Evolutionary conservation across 1,140 invertebrate genomes (phyloP).

Genomic region (Trinorchestia longiramus): DNA sequence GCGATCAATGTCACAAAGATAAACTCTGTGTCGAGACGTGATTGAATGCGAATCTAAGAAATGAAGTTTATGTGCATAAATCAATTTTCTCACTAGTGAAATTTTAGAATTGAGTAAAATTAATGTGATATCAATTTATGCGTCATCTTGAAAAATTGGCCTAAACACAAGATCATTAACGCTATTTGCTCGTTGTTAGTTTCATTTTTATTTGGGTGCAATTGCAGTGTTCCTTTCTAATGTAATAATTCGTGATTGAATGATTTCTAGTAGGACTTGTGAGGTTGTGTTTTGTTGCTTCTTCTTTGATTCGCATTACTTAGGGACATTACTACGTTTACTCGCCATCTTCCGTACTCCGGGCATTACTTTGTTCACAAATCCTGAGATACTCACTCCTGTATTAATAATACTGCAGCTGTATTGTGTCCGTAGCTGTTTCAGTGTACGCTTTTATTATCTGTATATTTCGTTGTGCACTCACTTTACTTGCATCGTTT

Average conservation of each 20-base stretch:
- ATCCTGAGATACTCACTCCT: background rate
- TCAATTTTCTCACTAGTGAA: background rate
- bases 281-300: background rate
- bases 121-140: background rate
- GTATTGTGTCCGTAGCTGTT: background rate
- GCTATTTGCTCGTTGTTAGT: background rate
- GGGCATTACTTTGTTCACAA: background rate
- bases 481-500: background rate
- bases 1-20: background rate
- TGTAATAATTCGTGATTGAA: background rate
- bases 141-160: background rate
- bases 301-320: background rate
- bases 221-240: background rate
- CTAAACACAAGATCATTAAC: background rate
- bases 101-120: no score
- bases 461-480: slow-evolving; percentile 14
- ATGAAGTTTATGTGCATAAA: background rate
- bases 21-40: background rate
- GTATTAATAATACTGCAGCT: background rate
- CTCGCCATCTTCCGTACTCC: background rate
- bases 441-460: background rate
- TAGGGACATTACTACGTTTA: background rate
- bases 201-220: background rate
- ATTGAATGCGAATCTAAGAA: background rate
- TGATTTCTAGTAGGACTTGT: background rate